Evolutionary conservation across 2,113 vertebrate genomes (phyloP).

Genomic region (Tretioscincus oriximinensis): DNA sequence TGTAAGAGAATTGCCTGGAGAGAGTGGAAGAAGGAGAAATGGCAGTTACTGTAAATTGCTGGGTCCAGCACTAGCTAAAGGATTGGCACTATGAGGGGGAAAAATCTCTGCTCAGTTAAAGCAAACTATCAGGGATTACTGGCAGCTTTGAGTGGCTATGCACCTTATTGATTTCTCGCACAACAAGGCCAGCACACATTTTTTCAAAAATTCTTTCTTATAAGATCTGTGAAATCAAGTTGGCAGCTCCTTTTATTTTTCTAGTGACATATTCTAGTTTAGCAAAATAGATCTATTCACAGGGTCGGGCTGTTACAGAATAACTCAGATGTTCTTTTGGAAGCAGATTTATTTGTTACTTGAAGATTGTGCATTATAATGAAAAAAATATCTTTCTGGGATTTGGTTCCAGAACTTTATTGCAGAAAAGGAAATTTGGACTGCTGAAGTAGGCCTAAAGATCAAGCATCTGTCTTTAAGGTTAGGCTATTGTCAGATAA

Average conservation of each 20-base stretch:
- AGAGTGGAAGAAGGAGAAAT: constrained; percentile 2
- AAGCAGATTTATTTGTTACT: background rate
- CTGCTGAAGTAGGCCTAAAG: background rate
- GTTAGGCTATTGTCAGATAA: background rate
- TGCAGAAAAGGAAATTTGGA: background rate
- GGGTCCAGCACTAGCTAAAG: constrained; percentile 20
- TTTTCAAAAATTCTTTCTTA: constrained; percentile 13
- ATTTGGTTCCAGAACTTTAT: background rate
- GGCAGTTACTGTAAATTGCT: constrained; percentile 25
- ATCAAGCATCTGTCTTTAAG: background rate
- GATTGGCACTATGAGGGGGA: constrained; percentile 20
- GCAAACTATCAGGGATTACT: constrained; percentile 11
- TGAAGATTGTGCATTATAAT: background rate
- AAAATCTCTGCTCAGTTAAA: constrained; percentile 4
- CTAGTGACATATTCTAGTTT: constrained; percentile 44
- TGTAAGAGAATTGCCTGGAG: constrained; percentile 19
- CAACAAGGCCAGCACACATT: constrained; percentile 36
- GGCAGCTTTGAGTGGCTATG: constrained; percentile 17
- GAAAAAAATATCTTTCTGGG: background rate
- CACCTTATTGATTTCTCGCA: constrained; percentile 28
- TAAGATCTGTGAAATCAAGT: constrained; percentile 46
- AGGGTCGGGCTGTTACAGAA: background rate
- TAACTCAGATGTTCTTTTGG: background rate
- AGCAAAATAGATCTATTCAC: constrained; percentile 28
- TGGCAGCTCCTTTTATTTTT: constrained; percentile 48